Percentiles rank a stretch among this genome's conserved stretches.
Conservation (phyloP, 2,113 vertebrate genomes). For the Ameiurus melas region DNA sequence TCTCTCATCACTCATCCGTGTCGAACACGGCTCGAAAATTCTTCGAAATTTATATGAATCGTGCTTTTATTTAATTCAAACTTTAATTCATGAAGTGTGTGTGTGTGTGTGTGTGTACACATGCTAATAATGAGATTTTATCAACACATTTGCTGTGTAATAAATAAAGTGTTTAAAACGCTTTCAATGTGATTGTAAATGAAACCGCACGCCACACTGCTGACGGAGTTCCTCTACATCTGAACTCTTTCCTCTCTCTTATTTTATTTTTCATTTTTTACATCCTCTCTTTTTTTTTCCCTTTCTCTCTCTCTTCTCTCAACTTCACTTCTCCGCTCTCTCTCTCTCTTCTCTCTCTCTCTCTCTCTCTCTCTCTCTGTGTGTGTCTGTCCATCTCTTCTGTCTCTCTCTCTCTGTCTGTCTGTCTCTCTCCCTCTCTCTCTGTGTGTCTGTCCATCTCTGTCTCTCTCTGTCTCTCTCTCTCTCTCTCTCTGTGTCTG, state of each 20-base stretch:
- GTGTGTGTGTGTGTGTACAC: background rate
- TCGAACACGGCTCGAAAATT: too few species aligned
- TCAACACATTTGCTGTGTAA: background rate
- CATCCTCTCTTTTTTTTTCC: background rate
- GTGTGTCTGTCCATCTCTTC: too few species aligned
- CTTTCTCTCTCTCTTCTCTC: background rate
- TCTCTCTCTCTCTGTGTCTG: too few species aligned
- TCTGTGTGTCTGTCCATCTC: background rate
- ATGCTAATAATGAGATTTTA: background rate
- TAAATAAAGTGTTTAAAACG: background rate
- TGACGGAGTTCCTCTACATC: background rate
- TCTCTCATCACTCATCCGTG: too few species aligned
- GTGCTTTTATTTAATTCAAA: background rate
- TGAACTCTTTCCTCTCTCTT: fast-evolving
- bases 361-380: too few species aligned
- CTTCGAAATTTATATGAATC: background rate
- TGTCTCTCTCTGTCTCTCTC: background rate
- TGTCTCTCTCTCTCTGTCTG: too few species aligned
- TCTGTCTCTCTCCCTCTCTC: too few species aligned
- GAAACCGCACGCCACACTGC: background rate
- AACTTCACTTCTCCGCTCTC: background rate
- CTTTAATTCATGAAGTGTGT: background rate
- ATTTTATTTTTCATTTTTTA: too few species aligned
- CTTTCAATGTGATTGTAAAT: background rate
- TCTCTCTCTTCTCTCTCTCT: background rate